Evolutionary conservation across 2,113 vertebrate genomes (phyloP).

Genomic region (Ahaetulla prasina): DNA sequence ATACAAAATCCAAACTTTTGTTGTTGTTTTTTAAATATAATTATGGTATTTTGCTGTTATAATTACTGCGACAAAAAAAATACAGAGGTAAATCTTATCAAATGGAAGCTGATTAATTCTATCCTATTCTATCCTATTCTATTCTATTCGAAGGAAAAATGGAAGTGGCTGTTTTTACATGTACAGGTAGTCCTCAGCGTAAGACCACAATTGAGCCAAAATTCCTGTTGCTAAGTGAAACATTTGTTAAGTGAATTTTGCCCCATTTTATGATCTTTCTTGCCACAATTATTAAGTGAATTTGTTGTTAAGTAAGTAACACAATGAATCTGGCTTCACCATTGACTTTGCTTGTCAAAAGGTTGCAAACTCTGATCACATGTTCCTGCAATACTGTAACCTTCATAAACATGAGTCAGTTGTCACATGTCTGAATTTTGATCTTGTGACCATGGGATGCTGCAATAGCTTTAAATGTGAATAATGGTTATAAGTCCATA

Average conservation of each 20-base stretch:
- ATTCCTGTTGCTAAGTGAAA: background rate
- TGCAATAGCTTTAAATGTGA: no score
- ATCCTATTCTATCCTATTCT: no score
- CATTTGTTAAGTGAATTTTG: background rate
- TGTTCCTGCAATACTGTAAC: background rate
- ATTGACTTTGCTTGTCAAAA: background rate
- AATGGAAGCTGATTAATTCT: background rate
- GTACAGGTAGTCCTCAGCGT: background rate
- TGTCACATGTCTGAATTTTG: background rate
- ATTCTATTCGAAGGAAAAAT: background rate
- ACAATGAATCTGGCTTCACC: background rate
- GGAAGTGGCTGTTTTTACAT: background rate
- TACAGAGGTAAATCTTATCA: background rate
- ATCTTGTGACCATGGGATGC: background rate
- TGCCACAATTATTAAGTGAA: background rate
- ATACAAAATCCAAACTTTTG: background rate
- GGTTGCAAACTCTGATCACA: background rate
- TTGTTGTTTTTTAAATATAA: background rate
- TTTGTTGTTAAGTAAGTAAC: background rate
- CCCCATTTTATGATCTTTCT: background rate
- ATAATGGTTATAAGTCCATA: no score
- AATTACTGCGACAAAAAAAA: background rate
- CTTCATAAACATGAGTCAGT: background rate
- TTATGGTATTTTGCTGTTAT: background rate
- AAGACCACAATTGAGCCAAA: background rate